A percentile compares a stretch with the other conserved stretches of the same genome.
These are phyloP conservation scores for Heliconius cydno DNA, from an alignment of 2,888 invertebrate species.

Conservation along the genomic window DNA sequence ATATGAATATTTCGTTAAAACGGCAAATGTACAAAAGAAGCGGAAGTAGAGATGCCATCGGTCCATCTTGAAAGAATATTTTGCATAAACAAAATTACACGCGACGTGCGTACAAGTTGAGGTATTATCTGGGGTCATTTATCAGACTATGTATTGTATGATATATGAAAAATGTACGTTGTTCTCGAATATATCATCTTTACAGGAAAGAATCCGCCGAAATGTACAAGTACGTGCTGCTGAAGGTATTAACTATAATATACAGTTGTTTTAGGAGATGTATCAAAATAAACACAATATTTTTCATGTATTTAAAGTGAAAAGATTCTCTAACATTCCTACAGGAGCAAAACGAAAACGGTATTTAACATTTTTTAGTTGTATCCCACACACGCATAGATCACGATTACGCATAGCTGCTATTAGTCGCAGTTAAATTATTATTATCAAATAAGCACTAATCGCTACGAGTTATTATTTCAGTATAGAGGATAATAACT, in stretches of 20 bases:
- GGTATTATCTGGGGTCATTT: constrained; percentile 18
- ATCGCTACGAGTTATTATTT: no score
- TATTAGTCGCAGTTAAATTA: no score
- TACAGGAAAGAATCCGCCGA: background rate
- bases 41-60: constrained; percentile 17
- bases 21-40: constrained; percentile 9
- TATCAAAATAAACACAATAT: background rate
- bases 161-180: constrained; percentile 5
- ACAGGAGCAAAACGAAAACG: no score
- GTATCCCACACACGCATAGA: no score
- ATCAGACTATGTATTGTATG: background rate
- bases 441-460: no score
- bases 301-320: no score
- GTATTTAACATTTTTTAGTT: no score
- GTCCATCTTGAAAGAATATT: constrained; percentile 19
- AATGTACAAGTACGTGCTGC: no score
- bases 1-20: constrained; percentile 13
- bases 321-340: no score
- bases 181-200: constrained; percentile 8
- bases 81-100: constrained; percentile 30
- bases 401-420: no score
- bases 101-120: constrained; percentile 15
- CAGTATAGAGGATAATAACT: no score
- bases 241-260: background rate
- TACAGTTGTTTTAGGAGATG: background rate